Percentiles rank a stretch among this genome's conserved stretches.
Evolutionary conservation across 1,140 invertebrate genomes (phyloP).

Genomic region (Ips nitidus): DNA sequence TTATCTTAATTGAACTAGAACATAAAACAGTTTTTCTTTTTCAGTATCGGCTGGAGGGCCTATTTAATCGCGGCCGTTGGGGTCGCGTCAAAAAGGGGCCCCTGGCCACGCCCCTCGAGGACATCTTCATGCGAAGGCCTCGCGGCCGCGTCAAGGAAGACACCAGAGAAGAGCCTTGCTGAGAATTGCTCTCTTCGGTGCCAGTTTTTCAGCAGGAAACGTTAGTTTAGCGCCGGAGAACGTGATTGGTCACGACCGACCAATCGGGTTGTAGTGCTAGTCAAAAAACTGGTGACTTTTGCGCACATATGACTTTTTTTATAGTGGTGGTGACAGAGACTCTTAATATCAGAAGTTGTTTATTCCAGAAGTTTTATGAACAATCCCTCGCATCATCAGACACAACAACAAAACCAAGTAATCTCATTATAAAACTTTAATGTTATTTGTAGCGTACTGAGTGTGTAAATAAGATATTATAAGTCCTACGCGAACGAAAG

Average conservation of each 20-base stretch:
- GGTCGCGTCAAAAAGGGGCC: constrained; percentile 55
- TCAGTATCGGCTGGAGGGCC: constrained; percentile 48
- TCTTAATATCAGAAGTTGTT: too few relatives aligned
- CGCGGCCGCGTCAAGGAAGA: constrained; percentile 43
- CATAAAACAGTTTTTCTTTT: not conserved
- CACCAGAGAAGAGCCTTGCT: constrained; percentile 40
- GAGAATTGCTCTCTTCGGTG: constrained; percentile 29
- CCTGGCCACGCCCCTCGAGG: constrained; percentile 55
- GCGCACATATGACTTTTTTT: too few relatives aligned
- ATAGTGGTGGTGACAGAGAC: too few relatives aligned
- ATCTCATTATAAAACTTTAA: too few relatives aligned
- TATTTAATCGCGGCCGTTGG: constrained; percentile 58
- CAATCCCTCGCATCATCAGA: too few relatives aligned
- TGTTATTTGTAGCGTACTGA: too few relatives aligned
- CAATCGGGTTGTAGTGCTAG: constrained; percentile 7
- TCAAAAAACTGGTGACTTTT: too few relatives aligned
- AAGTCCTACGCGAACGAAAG: too few relatives aligned
- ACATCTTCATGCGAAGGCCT: constrained; percentile 53
- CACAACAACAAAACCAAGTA: too few relatives aligned
- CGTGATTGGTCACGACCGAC: not conserved
- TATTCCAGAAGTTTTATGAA: too few relatives aligned
- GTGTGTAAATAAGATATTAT: too few relatives aligned
- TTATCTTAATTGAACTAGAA: too few relatives aligned
- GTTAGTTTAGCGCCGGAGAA: constrained; percentile 24
- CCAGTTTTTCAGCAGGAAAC: constrained; percentile 25